Percentiles rank a stretch among this genome's conserved stretches.
Evolutionary conservation across 2,113 vertebrate species (phyloP).

Genomic region (Toxostoma redivivum): DNA sequence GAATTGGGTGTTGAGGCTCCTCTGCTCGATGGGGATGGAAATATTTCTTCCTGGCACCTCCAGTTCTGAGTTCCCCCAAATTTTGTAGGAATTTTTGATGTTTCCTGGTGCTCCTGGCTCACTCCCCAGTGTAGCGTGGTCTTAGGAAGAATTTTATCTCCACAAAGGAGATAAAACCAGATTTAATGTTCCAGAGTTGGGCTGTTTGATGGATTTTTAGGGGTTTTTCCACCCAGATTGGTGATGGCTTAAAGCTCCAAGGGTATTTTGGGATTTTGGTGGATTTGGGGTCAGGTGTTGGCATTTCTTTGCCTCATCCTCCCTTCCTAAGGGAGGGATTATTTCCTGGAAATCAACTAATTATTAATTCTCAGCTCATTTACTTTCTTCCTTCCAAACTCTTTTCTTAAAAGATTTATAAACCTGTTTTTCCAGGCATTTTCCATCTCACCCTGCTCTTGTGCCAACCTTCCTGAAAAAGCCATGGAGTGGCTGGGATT

Average conservation of each 20-base stretch:
- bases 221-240: background rate
- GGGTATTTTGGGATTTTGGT: background rate
- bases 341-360: background rate
- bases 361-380: background rate
- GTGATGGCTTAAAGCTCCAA: background rate
- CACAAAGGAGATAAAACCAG: background rate
- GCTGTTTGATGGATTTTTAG: background rate
- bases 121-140: rapidly evolving
- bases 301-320: background rate
- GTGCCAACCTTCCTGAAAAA: background rate
- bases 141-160: background rate
- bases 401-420: background rate
- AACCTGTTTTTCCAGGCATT: background rate
- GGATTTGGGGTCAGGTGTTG: background rate
- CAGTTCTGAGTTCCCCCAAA: background rate
- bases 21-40: background rate
- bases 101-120: rapidly evolving
- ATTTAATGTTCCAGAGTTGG: too few species aligned
- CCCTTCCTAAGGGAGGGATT: background rate
- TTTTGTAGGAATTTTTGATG: background rate
- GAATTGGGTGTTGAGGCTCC: background rate
- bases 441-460: background rate
- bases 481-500: background rate
- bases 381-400: background rate
- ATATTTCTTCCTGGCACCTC: background rate